These are phyloP conservation scores for Diloba caeruleocephala DNA, from an alignment of 2,888 invertebrate species.

Conservation along the genomic window DNA sequence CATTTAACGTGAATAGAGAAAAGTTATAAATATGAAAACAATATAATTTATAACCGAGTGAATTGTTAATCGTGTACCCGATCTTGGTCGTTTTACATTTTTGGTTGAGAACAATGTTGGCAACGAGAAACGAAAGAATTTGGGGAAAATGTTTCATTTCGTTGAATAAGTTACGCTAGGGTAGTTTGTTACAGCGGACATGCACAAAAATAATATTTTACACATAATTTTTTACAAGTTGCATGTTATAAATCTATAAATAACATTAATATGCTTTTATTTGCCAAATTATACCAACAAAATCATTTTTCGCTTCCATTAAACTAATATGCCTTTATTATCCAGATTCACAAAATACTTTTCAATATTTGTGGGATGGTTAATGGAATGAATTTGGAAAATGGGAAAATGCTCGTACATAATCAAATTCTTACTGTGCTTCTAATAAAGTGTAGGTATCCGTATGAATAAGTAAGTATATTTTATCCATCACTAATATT, in stretches of 20 bases:
- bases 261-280: no score
- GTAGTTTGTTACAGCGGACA: slow-evolving; percentile 5
- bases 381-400: slow-evolving; percentile 38
- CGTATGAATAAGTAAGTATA: slow-evolving; percentile 17
- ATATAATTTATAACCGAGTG: slow-evolving; percentile 48
- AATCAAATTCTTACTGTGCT: slow-evolving; percentile 33
- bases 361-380: slow-evolving; percentile 14
- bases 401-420: slow-evolving; percentile 30
- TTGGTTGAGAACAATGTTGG: slow-evolving; percentile 31
- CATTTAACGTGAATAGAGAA: slow-evolving; percentile 50
- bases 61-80: slow-evolving; percentile 41
- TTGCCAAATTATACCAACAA: not conserved
- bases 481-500: slow-evolving; percentile 29
- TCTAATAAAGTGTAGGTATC: slow-evolving; percentile 39
- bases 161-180: no score
- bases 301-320: not conserved
- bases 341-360: slow-evolving; percentile 22
- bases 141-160: slow-evolving; percentile 24
- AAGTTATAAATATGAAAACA: slow-evolving; percentile 52
- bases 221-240: no score
- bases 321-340: slow-evolving; percentile 15
- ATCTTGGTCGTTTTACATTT: slow-evolving; percentile 47
- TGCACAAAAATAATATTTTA: no score
- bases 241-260: no score
- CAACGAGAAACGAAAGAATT: slow-evolving; percentile 23